Evolutionary conservation across 2,113 vertebrate genomes (phyloP).

Genomic region (Cynopterus brachyotis): DNA sequence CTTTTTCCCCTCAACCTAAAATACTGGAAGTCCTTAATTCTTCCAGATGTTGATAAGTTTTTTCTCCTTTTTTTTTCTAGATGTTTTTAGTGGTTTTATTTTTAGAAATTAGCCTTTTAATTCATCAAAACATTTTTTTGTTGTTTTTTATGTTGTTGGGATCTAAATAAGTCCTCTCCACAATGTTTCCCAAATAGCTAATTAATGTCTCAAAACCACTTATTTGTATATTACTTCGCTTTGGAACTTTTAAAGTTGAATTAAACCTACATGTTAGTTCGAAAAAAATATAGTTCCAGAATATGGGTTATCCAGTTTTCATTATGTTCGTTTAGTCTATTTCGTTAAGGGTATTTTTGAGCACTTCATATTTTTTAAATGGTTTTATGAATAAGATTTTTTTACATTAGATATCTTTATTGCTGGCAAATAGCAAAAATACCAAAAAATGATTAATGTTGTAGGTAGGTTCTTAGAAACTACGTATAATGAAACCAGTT

Average conservation of each 20-base stretch:
- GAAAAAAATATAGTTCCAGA: not conserved
- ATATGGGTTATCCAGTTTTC: not conserved
- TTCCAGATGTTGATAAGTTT: not conserved
- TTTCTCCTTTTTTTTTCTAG: not conserved
- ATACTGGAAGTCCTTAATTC: not conserved
- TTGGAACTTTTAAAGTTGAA: not conserved
- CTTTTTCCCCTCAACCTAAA: not conserved
- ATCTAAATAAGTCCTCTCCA: not conserved
- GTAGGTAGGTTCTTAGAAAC: not conserved
- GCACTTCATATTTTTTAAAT: not conserved
- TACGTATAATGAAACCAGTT: not conserved
- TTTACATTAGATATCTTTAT: not conserved
- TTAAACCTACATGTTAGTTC: not conserved
- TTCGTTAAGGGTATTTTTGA: not conserved
- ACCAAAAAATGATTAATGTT: not conserved
- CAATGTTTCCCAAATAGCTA: not conserved
- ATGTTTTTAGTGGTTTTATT: not conserved
- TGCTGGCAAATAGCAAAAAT: not conserved
- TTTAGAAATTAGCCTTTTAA: not conserved
- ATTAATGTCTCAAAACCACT: not conserved
- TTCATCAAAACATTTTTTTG: not conserved
- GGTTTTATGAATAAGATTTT: not conserved
- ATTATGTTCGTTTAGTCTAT: not conserved
- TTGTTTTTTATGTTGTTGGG: not conserved
- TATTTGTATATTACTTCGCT: not conserved